These are phyloP conservation scores for Cryptocephalus primarius DNA, from an alignment of 2,888 invertebrate species.

Conservation along the genomic window DNA sequence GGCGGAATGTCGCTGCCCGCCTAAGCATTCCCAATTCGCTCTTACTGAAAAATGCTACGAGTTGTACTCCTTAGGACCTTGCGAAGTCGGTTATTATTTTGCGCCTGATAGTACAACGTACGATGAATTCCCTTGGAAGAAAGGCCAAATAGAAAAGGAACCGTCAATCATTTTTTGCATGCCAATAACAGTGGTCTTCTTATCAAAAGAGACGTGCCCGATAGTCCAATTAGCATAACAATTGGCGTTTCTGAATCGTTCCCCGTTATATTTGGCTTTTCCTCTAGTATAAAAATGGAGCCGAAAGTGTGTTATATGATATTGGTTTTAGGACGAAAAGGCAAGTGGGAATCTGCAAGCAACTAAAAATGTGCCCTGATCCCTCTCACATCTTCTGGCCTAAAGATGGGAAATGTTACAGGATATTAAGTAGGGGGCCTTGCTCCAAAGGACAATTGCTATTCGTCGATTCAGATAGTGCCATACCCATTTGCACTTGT, in stretches of 20 bases:
- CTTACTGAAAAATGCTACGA: conserved; percentile 60
- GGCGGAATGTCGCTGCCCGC: conserved; percentile 76
- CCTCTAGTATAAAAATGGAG: not conserved
- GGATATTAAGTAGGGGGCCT: conserved; percentile 59
- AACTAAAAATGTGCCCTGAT: conserved; percentile 52
- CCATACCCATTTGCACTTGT: conserved; percentile 53
- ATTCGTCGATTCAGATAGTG: conserved; percentile 42
- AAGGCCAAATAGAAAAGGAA: no score
- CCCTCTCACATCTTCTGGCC: conserved; percentile 67
- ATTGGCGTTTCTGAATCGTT: no score
- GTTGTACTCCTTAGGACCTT: conserved; percentile 65
- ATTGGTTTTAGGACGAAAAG: conserved; percentile 38
- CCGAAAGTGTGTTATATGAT: not conserved
- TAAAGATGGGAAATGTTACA: conserved; percentile 63
- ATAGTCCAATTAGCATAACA: no score
- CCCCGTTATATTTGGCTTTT: no score
- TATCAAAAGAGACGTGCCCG: no score
- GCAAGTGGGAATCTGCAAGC: conserved; percentile 64
- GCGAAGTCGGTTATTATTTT: conserved; percentile 62
- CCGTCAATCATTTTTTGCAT: no score
- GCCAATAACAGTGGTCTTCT: no score
- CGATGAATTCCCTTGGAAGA: conserved; percentile 20
- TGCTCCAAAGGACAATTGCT: conserved; percentile 65
- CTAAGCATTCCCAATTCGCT: conserved; percentile 62
- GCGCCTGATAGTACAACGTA: conserved; percentile 43